Evolutionary conservation across 2,113 vertebrate species (phyloP).

Genomic region (Cygnus atratus): DNA sequence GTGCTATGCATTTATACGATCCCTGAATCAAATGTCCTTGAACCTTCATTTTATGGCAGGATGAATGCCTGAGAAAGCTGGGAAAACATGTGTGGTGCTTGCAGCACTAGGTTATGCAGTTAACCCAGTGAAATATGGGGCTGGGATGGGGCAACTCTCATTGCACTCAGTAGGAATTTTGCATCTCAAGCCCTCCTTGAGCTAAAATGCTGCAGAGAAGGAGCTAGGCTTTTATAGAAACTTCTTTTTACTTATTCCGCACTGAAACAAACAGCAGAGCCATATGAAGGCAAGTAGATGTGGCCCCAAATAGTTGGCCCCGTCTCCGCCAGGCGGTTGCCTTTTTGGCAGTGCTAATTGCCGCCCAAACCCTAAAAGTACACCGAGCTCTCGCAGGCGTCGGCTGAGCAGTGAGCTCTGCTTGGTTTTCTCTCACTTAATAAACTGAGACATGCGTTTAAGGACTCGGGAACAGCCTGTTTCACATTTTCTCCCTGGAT

Average conservation of each 20-base stretch:
- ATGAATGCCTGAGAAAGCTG: neutral
- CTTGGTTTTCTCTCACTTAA: neutral
- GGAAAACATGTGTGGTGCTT: neutral
- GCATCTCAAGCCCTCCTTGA: neutral
- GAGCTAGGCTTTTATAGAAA: neutral
- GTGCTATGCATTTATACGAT: neutral
- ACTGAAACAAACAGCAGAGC: neutral
- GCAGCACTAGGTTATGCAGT: neutral
- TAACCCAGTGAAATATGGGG: neutral
- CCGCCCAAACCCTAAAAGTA: neutral
- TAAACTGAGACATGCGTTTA: neutral
- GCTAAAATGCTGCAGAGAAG: neutral
- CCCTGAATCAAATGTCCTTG: slow-evolving; percentile 6
- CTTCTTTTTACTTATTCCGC: neutral
- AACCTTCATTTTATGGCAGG: neutral
- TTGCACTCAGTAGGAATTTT: neutral
- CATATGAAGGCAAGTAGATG: neutral
- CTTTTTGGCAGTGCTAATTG: neutral
- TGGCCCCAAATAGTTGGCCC: neutral
- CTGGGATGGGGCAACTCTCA: neutral
- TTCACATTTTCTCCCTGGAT: neutral
- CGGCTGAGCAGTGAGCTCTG: neutral
- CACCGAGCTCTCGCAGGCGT: neutral
- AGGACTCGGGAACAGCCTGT: neutral
- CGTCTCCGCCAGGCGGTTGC: neutral